Evolutionary conservation across 1,140 invertebrate genomes (phyloP), one percentile per base, ranked within the genome.

Genomic region (Centruroides sculpturatus): DNA sequence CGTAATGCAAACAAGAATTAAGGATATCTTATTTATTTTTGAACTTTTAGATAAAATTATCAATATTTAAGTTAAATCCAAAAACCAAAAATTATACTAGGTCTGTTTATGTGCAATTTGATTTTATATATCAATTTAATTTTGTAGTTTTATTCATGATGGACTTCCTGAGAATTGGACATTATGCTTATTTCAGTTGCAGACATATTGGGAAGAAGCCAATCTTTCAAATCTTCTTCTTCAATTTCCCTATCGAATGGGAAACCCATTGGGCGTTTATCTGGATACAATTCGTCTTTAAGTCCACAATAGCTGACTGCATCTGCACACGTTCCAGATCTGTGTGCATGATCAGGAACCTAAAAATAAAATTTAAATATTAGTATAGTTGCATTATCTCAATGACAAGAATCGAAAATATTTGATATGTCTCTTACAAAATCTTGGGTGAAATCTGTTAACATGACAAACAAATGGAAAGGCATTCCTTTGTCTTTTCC

Each of bases 261-360:
- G 77, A 79, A 87, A 51, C 85, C 85, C 86, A 88, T 88, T 6
- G 83, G 71, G 48, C 76, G 78, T 49, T 75, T 76, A 65, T 84
- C 82, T 0, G 85, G 85, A 72, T 85, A 88, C 64, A 79, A 77
- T 46, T 79, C 75, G 73, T 87, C 82, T 5, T 82, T 78, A 57
- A 87, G 77, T 6, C 85, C 85, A 67, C 85, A 87, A 70, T 56
- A 61, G 35, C 46, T 51, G 11, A 49, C 11, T 35, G 59, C 23
- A 3, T 48, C 59, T 4, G 23, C n/a, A 46, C 59, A 61, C 4
- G 35, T 55, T n/a, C 54, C 54, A 13, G 54, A 5, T n/a, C 12
- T 55, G 8, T 41, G 41, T 5, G 9, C 36, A 3, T 41, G 36
- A 35, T 35, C 23, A 12, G 5, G 6, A 55, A 55, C 12, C 34